Evolutionary conservation across 2,113 vertebrate genomes (phyloP).

Genomic region (Callipepla squamata): DNA sequence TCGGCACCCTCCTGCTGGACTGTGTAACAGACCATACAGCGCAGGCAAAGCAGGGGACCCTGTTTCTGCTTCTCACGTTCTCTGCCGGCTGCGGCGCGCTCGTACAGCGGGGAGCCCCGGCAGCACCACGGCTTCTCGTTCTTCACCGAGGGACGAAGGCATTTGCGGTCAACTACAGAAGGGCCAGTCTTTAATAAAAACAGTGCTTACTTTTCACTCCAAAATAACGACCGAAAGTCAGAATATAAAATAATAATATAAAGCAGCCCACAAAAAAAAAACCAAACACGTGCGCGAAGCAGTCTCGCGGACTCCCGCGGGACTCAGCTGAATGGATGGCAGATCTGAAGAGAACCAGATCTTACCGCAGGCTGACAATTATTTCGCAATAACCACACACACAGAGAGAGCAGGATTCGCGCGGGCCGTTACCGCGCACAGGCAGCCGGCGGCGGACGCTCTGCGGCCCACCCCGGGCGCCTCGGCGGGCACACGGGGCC

Average conservation of each 20-base stretch:
- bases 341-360: too few species aligned
- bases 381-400: too few species aligned
- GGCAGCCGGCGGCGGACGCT: too few species aligned
- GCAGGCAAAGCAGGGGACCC: neutral
- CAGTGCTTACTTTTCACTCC: neutral
- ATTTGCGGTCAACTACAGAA: neutral
- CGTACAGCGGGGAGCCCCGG: neutral
- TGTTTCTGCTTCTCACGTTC: accelerated
- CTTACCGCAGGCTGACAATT: too few species aligned
- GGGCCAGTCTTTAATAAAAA: neutral
- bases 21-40: neutral
- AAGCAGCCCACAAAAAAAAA: too few species aligned
- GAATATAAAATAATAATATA: neutral
- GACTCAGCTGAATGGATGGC: too few species aligned
- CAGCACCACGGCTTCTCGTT: neutral
- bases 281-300: too few species aligned
- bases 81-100: neutral
- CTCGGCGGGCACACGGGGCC: too few species aligned
- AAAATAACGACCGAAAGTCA: neutral
- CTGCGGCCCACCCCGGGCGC: too few species aligned
- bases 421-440: too few species aligned
- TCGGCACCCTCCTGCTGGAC: neutral
- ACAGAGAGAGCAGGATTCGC: too few species aligned
- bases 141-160: neutral
- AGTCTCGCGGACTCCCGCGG: too few species aligned